Evolutionary conservation across 2,797 vertebrate genomes (phyloP), one percentile per base, ranked within the genome.

Genomic region (Cephalopachus bancanus): DNA sequence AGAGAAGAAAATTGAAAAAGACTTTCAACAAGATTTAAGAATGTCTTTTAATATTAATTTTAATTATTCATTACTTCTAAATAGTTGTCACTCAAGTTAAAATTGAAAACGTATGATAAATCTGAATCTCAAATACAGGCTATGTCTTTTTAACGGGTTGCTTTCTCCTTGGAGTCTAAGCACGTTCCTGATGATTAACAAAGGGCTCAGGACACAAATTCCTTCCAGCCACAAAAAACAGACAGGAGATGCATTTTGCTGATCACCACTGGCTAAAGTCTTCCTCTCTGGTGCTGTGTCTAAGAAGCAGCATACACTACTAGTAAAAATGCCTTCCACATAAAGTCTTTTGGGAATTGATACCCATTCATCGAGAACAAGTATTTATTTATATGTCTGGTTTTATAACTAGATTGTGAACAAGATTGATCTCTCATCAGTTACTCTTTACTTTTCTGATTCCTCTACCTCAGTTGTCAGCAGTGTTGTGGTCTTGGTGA

Each of bases 51-150:
- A 84, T 96, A 83, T 96, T 89, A 94, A 79, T 89, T 91, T 97
- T 84, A 97, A 94, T 97, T 94, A 96, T 96, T 97, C 74, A 95
- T 89, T 87, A 72, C 60, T 97, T 89, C 49, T 83, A 87, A 96
- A 81, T 87, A 92, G 79, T 81, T 94, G 83, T 96, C 5, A 91
- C 28, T 91, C 64, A 94, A 88, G 44, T 84, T 60, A 71, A 96
- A 83, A 87, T 69, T 26, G 19, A 92, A 96, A 96, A 93, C 12
- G 8, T 72, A n/a, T 55, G 44, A 92, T 91, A 91, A 94, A 94
- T 94, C 74, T 74, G 75, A 93, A 86, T 93, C 26, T 76, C 30
- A 72, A 78, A 78, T 76, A 16, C 44, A 72, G 22, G 30, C 80
- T 84, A 83, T 65, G 49, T 62, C 22, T 69, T 88, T 90, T 95